phyloP scores from a whole-genome alignment of 2,113 vertebrate species.

The Pica pica region DNA sequence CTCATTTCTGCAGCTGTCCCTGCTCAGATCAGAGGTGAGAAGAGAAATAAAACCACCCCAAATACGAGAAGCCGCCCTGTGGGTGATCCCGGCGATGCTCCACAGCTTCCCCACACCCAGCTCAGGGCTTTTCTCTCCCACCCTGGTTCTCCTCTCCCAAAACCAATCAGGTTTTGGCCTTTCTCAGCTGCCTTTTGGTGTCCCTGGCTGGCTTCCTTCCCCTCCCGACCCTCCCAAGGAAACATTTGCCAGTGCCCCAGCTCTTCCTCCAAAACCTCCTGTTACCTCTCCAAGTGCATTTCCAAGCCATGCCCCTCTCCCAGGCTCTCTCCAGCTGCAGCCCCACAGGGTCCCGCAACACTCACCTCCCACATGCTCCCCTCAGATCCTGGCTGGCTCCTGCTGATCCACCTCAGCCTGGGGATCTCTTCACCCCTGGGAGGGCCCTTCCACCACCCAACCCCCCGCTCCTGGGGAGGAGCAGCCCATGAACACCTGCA shows the following conservation, averaged over 20 bases:
- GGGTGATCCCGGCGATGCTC: accelerated
- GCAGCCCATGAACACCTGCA: not conserved
- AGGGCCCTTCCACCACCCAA: not conserved
- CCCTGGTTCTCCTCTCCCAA: not conserved
- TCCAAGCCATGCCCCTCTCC: accelerated
- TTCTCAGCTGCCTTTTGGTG: not conserved
- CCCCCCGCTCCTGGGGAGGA: accelerated
- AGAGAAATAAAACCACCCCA: not conserved
- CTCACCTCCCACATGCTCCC: accelerated
- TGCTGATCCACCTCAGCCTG: accelerated
- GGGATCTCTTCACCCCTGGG: not conserved
- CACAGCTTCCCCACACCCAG: not conserved
- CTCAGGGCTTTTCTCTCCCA: not conserved
- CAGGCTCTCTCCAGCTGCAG: not conserved
- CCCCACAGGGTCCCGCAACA: accelerated
- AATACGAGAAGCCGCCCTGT: not conserved
- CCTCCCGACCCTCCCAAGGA: not conserved
- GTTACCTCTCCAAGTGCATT: not conserved
- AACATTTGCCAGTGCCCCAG: accelerated
- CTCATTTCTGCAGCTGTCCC: not conserved
- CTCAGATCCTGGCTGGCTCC: not conserved
- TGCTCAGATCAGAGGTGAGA: not conserved
- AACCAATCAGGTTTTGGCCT: not conserved
- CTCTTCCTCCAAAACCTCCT: not conserved
- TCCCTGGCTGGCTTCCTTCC: not conserved